Evolutionary conservation across 2,797 vertebrate genomes (phyloP), one percentile per base, ranked within the genome.

Genomic region (Hemibagrus guttatus): DNA sequence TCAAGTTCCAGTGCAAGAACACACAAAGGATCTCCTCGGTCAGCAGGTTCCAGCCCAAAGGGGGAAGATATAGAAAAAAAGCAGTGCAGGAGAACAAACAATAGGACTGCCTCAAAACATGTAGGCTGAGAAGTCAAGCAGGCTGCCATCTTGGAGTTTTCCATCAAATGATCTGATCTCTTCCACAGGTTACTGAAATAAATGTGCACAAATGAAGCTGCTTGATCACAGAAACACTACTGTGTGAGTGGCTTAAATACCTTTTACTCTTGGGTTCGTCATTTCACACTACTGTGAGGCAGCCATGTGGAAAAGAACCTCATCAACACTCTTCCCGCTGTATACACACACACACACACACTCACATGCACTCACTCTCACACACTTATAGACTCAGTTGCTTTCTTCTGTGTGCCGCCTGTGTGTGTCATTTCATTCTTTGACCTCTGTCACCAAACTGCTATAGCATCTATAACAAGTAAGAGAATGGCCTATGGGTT

Each of bases 101-200:
- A 79, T 59, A 79, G 31, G 76, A 58, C 8, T 39, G 75, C 31
- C 31, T 39, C 11, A 14, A 63, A 81, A 26, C 78, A 59, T 19
- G 64, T 86, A 35, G 75, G 78, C 83, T 75, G 21, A 61, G 75
- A 66, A 84, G 59, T 84, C 84, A 64, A 89, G 66, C 81, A 89
- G 84, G 84, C 42, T 72, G 84, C 39, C 52, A 56, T 42, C 64
- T 19, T 82, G 85, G 80, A 84, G 72, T 16, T 80, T 85, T 84
- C 83, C 72, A 58, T 81, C 59, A 64, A 46, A 6, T 63, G 71
- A 88, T 84, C 64, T 49, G 74, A 88, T 87, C 78, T 85, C 74
- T 89, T 88, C 61, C 88, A 90, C 88, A 46, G 35, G 39, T 66
- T 52, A 81, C 61, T 42, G 56, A 80, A 61, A 39, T 26, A 35